Percentiles rank a stretch among this genome's conserved stretches.
phyloP scores from a whole-genome alignment of 1,140 invertebrate species.

The Temnothorax curvispinosus region DNA sequence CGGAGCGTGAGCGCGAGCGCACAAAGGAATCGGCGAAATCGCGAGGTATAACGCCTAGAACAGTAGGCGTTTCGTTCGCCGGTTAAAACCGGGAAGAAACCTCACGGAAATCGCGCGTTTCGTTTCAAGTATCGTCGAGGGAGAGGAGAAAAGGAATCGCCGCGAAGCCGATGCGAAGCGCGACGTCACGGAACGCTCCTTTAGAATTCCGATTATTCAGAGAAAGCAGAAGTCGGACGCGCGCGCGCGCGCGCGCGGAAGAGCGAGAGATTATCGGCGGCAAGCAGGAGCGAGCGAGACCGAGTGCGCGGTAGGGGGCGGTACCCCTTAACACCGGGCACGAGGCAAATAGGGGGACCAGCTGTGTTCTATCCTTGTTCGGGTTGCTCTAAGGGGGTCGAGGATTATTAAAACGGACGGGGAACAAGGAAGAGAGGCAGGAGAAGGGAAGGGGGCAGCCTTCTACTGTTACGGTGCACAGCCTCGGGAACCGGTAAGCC shows the following conservation, averaged over 20 bases:
- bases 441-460: conserved; percentile 11
- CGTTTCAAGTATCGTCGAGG: conserved; percentile 43
- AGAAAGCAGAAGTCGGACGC: conserved; percentile 29
- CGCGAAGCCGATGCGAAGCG: neutral
- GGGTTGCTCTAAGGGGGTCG: conserved; percentile 77
- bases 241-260: conserved; percentile 9
- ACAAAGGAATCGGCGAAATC: conserved; percentile 66
- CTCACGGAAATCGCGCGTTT: conserved; percentile 35
- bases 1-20: neutral
- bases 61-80: neutral
- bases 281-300: conserved; percentile 59
- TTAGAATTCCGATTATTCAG: conserved; percentile 32
- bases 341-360: conserved; percentile 79
- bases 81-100: conserved; percentile 1
- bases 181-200: neutral
- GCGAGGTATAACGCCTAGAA: conserved; percentile 26
- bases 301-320: conserved; percentile 78
- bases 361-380: conserved; percentile 77
- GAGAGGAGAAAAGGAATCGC: neutral
- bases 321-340: conserved; percentile 81
- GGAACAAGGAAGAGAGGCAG: conserved; percentile 49
- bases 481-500: conserved; percentile 73
- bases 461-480: conserved; percentile 75
- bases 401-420: conserved; percentile 82
- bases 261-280: conserved; percentile 42